Evolutionary conservation across 1,140 invertebrate genomes (phyloP), one percentile per base, ranked within the genome.

Genomic region (Chironomus tepperi): DNA sequence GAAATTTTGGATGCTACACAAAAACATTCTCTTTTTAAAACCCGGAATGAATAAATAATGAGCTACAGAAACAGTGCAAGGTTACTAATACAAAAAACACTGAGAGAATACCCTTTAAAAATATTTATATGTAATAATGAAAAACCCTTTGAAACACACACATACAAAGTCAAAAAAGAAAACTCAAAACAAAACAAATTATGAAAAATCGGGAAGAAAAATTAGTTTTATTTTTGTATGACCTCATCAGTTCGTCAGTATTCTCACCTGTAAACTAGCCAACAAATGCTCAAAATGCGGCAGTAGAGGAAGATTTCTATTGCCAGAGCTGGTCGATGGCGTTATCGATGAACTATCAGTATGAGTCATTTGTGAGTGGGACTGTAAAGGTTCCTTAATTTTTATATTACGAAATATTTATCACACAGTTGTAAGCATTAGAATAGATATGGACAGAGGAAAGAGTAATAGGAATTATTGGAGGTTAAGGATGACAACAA

Each of bases 221-320:
- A 6, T 73, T 73, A 42, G n/a, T 16, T 70, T 16, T 16, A 47
- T n/a, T 65, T 73, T 74, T 18, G 16, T 19, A 75, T 34, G 24
- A 34, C 5, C 24, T 34, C 24, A 34, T 34, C 24, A 34, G 24
- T 34, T 34, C 24, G 24, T 34, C 16, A 73, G 10, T n/a, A 43
- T 76, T 76, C 87, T 90, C 87, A 91, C 90, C 90, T 91, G 89
- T 76, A 91, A 80, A 80, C 88, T 88, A 78, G 88, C 86, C 77
- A 91, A 86, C 79, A 91, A 84, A 79, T 85, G 85, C 81, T 86
- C 88, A 79, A 91, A 87, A 80, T 90, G 87, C 74, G 89, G 89
- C 82, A 89, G 84, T 77, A 87, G 83, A 75, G 81, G 75, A 43
- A 82, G 75, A 42, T 79, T 79, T 75, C 88, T 84, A 76, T 86